These are phyloP conservation scores for Camelus dromedarius DNA, from an alignment of 2,113 vertebrate genomes.

Conservation along the genomic window DNA sequence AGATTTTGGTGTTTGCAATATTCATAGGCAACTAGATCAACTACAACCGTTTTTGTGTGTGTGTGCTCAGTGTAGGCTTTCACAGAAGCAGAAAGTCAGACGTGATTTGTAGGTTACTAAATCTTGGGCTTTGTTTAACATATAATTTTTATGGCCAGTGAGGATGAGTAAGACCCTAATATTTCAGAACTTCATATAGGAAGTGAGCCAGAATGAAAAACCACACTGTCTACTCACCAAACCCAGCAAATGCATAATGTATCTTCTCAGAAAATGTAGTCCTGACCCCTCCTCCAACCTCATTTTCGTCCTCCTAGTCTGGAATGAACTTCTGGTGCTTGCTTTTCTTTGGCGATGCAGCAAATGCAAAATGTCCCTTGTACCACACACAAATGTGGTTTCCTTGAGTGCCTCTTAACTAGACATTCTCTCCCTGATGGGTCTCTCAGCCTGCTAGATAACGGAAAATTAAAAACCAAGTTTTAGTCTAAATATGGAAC, in stretches of 20 bases:
- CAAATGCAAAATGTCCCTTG: neutral
- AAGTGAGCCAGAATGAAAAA: conserved; percentile 52
- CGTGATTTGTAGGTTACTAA: conserved; percentile 64
- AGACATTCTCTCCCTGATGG: neutral
- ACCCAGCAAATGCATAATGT: neutral
- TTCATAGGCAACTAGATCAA: conserved; percentile 10
- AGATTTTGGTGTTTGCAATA: conserved; percentile 52
- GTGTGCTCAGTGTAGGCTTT: neutral
- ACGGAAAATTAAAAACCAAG: neutral
- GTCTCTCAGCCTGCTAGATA: neutral
- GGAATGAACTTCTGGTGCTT: neutral
- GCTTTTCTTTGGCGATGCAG: conserved; percentile 4
- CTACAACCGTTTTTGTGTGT: neutral
- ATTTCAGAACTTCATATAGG: conserved; percentile 57
- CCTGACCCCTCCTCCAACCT: neutral
- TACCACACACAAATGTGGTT: neutral
- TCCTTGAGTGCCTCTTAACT: neutral
- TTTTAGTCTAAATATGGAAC: neutral
- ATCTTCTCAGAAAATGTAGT: conserved; percentile 50
- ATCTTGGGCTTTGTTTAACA: conserved; percentile 64
- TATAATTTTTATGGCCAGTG: conserved; percentile 51
- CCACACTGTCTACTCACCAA: neutral
- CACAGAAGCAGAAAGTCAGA: conserved; percentile 19
- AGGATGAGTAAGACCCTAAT: conserved; percentile 46
- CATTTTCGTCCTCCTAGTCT: conserved; percentile 22